Percentiles rank a stretch among this genome's conserved stretches.
Evolutionary conservation across 1,140 invertebrate genomes (phyloP).

Genomic region (Drosophila sproati): DNA sequence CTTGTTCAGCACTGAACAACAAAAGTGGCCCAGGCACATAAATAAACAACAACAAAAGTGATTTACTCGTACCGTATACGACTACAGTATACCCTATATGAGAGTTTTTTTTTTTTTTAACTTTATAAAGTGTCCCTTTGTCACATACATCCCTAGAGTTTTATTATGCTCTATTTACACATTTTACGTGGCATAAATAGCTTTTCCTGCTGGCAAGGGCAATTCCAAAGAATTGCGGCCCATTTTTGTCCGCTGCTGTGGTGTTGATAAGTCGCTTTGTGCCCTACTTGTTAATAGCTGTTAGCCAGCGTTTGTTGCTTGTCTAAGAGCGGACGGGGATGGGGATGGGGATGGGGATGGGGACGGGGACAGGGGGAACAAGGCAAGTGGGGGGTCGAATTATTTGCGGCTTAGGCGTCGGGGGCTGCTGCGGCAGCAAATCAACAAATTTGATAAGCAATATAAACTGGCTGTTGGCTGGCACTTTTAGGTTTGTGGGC

Average conservation of each 20-base stretch:
- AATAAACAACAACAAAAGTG: conserved; percentile 11
- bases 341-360: neutral
- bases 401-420: conserved; percentile 75
- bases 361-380: neutral
- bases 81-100: conserved; percentile 25
- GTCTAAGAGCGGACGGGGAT: conserved; percentile 39
- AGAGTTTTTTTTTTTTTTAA: neutral
- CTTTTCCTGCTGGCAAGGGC: neutral
- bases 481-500: conserved; percentile 8
- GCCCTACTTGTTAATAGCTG: conserved; percentile 73
- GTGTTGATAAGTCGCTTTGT: conserved; percentile 81
- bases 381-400: conserved; percentile 51
- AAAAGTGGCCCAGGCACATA: conserved; percentile 32
- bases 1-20: conserved; percentile 49
- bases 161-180: neutral
- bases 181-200: conserved; percentile 15
- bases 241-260: conserved; percentile 65
- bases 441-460: conserved; percentile 83
- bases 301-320: conserved; percentile 41
- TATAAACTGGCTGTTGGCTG: conserved; percentile 52
- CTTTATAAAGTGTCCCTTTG: neutral
- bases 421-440: conserved; percentile 66
- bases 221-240: conserved; percentile 48
- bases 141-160: neutral
- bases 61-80: neutral